Evolutionary conservation across 2,888 invertebrate species (phyloP).

Genomic region (Stegophylla sp.): DNA sequence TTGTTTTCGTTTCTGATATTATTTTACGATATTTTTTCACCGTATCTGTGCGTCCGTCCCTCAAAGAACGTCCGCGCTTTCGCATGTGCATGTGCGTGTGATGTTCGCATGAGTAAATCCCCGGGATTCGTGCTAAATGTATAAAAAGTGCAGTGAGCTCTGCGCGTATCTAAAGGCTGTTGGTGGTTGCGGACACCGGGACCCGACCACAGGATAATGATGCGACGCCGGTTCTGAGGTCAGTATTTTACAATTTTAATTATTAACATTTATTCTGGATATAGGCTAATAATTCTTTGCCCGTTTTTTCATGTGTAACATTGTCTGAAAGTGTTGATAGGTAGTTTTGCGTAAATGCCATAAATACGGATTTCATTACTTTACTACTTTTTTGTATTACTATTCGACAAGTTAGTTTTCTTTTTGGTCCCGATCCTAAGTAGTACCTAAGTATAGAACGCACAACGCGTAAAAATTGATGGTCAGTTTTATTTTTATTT

Average conservation of each 20-base stretch:
- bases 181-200: slow-evolving; percentile 10
- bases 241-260: slow-evolving; percentile 10
- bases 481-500: no score
- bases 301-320: no score
- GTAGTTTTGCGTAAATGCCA: no score
- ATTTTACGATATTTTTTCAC: background rate
- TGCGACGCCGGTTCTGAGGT: slow-evolving; percentile 31
- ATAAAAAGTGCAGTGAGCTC: slow-evolving; percentile 17
- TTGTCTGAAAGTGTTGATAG: no score
- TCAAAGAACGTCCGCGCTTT: background rate
- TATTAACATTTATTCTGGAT: no score
- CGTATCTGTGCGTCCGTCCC: background rate
- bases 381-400: no score
- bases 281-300: no score
- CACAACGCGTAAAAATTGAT: no score
- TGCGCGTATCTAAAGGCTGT: slow-evolving; percentile 26
- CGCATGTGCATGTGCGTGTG: background rate
- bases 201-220: slow-evolving; percentile 18
- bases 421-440: no score
- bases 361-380: no score
- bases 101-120: background rate
- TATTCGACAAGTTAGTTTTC: no score
- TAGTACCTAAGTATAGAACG: no score
- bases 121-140: slow-evolving; percentile 43
- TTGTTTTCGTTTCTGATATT: slow-evolving; percentile 55